Base-by-base conservation (phyloP, 1,140 invertebrate species). In the Pseudobourletiella spinata region DNA sequence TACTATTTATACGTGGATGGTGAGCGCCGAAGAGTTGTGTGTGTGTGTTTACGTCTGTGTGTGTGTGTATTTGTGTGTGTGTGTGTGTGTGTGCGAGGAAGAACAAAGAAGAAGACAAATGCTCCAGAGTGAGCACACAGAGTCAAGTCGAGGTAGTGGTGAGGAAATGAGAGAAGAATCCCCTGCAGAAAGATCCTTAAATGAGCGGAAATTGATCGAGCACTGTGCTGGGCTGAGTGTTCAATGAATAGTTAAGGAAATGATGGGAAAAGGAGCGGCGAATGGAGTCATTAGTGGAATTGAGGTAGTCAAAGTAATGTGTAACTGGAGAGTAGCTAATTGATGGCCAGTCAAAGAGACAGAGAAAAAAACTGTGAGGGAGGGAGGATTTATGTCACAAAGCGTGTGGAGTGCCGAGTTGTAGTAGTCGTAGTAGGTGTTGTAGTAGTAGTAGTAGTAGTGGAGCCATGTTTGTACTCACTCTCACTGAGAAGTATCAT, bases 141-240 rank as follows among this genome's bases (percentile, higher is more conserved):
- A 11, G 8, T 39, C 32, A n/a, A 39, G 32, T 39, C 32, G 32
- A 39, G n/a, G 32, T n/a, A 39, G 44, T 15, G 50, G 14, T 11
- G 44, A 48, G 20, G 6, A 48, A 6, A 48, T 8, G 44, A 30
- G 42, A 26, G 18, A 29, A 48, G 57, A 15, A n/a, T 59, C n/a
- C 29, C 51, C 32, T n/a, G n/a, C n/a, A 54, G 59, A 22, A 25
- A 50, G 28, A 30, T 48, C 51, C 51, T 22, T 57, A 63, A 63
- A 63, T 63, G 61, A 59, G 61, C 52, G 61, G 39, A 61, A 63
- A 63, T 63, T 63, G 56, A 63, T 63, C 57, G 61, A 63, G 61
- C 59, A 51, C 46, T 24, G 25, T 59, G 57, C 24, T 26, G 29
- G 25, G 29, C 56, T 26, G 28, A 20, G 51, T 29, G 30, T 54